Conservation (phyloP, 2,113 vertebrate genomes). For the Murina feae region DNA sequence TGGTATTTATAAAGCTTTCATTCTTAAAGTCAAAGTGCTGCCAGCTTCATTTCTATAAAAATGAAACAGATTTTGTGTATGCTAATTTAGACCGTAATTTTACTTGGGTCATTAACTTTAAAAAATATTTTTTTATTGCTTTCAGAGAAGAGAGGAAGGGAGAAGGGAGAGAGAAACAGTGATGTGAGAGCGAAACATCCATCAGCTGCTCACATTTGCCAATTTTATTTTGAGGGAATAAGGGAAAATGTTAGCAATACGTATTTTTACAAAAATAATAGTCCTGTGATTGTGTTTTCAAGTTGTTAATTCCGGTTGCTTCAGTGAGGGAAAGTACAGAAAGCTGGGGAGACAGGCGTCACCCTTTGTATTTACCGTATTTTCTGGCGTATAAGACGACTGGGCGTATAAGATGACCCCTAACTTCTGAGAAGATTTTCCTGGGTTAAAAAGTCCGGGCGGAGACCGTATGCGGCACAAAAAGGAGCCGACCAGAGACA, state of each 20-base stretch:
- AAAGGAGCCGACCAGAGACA: too few relatives aligned
- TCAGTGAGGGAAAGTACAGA: not conserved
- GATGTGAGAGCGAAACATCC: too few relatives aligned
- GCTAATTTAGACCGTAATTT: conserved; percentile 7
- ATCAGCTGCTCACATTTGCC: not conserved
- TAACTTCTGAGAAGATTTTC: too few relatives aligned
- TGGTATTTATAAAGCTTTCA: not conserved
- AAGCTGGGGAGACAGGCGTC: not conserved
- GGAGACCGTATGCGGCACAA: too few relatives aligned
- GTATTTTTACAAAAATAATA: not conserved
- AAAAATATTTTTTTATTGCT: not conserved
- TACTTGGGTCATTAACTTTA: not conserved
- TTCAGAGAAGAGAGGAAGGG: too few relatives aligned
- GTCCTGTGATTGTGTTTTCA: not conserved
- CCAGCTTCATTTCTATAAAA: not conserved
- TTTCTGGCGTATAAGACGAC: too few relatives aligned
- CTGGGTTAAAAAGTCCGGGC: too few relatives aligned
- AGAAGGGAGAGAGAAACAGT: too few relatives aligned
- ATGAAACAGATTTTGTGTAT: not conserved
- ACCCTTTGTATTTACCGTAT: not conserved
- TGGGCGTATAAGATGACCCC: too few relatives aligned
- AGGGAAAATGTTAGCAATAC: not conserved
- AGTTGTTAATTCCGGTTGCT: not conserved
- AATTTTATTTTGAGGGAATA: not conserved
- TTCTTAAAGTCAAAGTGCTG: not conserved